A percentile compares a stretch with the other conserved stretches of the same genome.
Evolutionary conservation across 1,140 invertebrate genomes (phyloP).

Genomic region (Brachionus rubens): DNA sequence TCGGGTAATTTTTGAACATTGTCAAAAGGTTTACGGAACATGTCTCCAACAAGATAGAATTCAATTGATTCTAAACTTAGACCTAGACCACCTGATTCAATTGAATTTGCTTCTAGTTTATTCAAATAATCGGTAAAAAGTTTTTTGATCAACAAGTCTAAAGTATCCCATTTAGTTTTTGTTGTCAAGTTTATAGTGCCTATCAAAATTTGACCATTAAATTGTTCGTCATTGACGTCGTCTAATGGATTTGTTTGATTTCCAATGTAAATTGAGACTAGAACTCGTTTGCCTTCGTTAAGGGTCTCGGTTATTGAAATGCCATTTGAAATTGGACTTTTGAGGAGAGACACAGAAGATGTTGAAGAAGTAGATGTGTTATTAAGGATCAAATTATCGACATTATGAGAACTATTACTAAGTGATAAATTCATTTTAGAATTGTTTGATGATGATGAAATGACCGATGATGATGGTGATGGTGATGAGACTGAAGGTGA

Average conservation of each 20-base stretch:
- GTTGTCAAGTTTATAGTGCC: conserved; percentile 82
- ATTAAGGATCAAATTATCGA: conserved; percentile 14
- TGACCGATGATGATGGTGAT: conserved; percentile 36
- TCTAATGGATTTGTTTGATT: conserved; percentile 17
- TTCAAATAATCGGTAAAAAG: conserved; percentile 72
- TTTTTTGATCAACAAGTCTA: conserved; percentile 82
- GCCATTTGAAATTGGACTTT: conserved; percentile 28
- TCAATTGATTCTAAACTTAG: conserved; percentile 36
- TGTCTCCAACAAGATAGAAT: conserved; percentile 30
- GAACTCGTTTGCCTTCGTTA: conserved; percentile 77
- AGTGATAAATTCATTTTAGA: conserved; percentile 41
- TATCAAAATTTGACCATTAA: conserved; percentile 65
- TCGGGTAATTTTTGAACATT: conserved; percentile 68
- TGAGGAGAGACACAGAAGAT: conserved; percentile 25
- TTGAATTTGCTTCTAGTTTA: neutral
- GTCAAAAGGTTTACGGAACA: conserved; percentile 21
- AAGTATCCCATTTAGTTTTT: conserved; percentile 87
- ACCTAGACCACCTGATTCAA: conserved; percentile 5
- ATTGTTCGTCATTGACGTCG: neutral
- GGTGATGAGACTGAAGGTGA: conserved; percentile 23
- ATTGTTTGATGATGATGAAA: conserved; percentile 38
- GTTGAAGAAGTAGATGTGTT: conserved; percentile 29
- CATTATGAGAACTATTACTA: conserved; percentile 39
- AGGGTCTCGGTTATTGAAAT: conserved; percentile 55
- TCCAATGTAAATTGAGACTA: conserved; percentile 76